phyloP scores from a whole-genome alignment of 1,140 invertebrate species.

The Caenorhabditis tropicalis region DNA sequence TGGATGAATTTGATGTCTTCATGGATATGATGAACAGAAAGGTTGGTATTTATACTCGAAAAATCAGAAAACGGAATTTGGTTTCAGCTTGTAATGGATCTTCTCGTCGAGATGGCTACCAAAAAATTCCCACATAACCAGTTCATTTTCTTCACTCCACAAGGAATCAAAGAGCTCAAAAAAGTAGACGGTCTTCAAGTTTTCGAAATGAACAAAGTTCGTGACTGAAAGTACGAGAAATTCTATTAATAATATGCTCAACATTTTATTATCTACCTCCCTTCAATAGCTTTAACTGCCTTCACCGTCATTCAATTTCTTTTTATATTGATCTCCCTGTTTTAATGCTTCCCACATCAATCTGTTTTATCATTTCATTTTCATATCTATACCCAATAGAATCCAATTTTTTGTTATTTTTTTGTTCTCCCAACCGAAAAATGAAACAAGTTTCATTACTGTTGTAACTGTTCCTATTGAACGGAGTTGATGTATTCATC shows the following conservation, averaged over 20 bases:
- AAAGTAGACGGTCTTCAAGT: slow-evolving; percentile 44
- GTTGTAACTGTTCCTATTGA: no score
- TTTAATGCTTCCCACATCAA: neutral
- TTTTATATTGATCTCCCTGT: neutral
- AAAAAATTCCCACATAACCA: slow-evolving; percentile 59
- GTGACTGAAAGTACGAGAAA: neutral
- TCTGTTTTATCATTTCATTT: neutral
- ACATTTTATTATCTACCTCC: no score
- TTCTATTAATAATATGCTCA: neutral
- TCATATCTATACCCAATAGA: neutral
- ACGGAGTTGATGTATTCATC: neutral
- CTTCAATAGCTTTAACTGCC: neutral
- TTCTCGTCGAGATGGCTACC: slow-evolving; percentile 57
- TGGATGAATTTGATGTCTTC: slow-evolving; percentile 98
- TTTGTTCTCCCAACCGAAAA: neutral
- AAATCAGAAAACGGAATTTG: neutral
- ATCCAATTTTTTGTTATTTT: neutral
- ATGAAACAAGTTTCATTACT: neutral
- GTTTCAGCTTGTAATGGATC: slow-evolving; percentile 59
- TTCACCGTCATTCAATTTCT: neutral
- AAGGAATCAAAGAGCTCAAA: slow-evolving; percentile 62
- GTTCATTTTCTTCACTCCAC: slow-evolving; percentile 71
- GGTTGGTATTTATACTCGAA: slow-evolving; percentile 4
- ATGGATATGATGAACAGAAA: slow-evolving; percentile 78
- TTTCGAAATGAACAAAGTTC: slow-evolving; percentile 60